Base-by-base conservation (phyloP, 2,888 invertebrate genomes). In the Phyllotreta cruciferae region DNA sequence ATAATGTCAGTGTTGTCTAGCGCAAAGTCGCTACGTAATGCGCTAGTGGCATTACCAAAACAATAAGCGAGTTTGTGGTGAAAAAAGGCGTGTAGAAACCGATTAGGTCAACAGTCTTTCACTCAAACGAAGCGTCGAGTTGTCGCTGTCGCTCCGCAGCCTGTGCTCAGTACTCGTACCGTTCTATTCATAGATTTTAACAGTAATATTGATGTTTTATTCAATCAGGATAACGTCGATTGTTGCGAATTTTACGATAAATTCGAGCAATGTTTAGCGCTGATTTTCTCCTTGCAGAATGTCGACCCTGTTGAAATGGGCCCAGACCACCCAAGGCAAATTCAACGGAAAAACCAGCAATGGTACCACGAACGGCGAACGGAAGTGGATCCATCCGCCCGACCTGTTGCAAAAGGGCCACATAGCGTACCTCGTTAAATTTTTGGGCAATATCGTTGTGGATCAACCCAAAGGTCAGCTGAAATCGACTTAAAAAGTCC, bases 341-440 rank as follows among this genome's bases (percentile, higher is more conserved):
- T 73, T 79, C 10, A 79, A 74, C 63, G 77, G 71, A 55, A 79
- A 77, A 68, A 74, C 66, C 38, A 79, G 74, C 61, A 77, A 75
- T 68, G 77, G 73, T 58, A 75, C 70, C 14, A 76, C 77, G 10
- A 79, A 78, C 63, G 79, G 79, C 10, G 81, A 81, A 70, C 73
- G 87, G 74, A 91, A 90, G 82, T 97, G 97, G 97, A 89, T 96
- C 70, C 97, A 98, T 83, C 90, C 95, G 61, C 94, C 96, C 50
- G 98, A 97, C 79, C 90, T 94, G 24, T 86, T 98, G 58, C 90
- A 94, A 75, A 93, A 92, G 79, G 98, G 98, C 53, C 96, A 97
- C 78, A 95, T 98, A 74, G 96, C 95, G 58, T 98, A 98, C 86
- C 89, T 96, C 82, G 98, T 98, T 80, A 97, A 98, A 92, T 96